Evolutionary conservation across 2,113 vertebrate species (phyloP), one percentile per base, ranked within the genome.

Genomic region (Thymallus thymallus): DNA sequence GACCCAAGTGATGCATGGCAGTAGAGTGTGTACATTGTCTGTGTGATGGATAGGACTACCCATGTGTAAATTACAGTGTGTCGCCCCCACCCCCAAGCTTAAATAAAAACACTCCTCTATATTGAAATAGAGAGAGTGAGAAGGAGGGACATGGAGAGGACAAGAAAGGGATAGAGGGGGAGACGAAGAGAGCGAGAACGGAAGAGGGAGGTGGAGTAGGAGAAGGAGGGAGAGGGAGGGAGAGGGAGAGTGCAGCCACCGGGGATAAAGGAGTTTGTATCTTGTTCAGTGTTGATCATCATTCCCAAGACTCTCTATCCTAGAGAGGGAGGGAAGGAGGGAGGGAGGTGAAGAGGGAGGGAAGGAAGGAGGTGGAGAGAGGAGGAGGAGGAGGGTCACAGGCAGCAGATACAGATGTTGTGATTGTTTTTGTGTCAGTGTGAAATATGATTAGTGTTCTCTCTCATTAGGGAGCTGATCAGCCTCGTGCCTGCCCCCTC

Each of bases 371-470:
- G 18, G 63, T 41, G 3, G 62, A 13, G 60, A 23, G 16, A 63
- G 12, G 65, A 55, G 71, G 78, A 63, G n/a, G 63, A 65, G 66
- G 73, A 30, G 23, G 73, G 73, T 5, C 58, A 71, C 63, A 48
- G 35, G 12, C 75, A 69, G 73, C 56, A 46, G 78, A 88, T 88
- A 84, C 82, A 86, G 85, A 89, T 89, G 86, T 86, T 84, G 80
- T 74, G 84, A 84, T 87, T 87, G 85, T 85, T 84, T 85, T 80
- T 85, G 76, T 82, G 81, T 85, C 80, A 69, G 63, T 84, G 84
- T 87, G 83, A 89, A 86, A 88, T 85, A 85, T 91, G 86, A 88
- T 77, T 68, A 71, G 71, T 83, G 76, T 83, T 88, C 80, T 68
- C 76, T 82, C 82, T 87, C 76, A 85, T 86, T 82, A 86, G 78